Percentiles rank a stretch among this genome's conserved stretches.
These are phyloP conservation scores for Synergus gifuensis DNA, from an alignment of 2,888 invertebrate species.

Conservation along the genomic window DNA sequence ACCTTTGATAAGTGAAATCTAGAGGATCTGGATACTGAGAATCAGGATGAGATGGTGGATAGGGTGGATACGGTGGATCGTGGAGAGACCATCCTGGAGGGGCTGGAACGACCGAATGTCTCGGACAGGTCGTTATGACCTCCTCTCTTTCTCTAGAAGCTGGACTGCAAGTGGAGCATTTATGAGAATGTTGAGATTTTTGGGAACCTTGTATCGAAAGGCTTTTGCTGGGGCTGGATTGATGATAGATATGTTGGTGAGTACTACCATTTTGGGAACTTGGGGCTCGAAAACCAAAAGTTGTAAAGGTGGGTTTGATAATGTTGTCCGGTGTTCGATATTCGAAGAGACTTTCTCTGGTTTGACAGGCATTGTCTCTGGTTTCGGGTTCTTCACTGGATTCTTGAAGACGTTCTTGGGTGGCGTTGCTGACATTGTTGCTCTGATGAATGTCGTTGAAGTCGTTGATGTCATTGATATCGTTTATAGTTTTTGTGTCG, in stretches of 20 bases:
- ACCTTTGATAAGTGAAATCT: slow-evolving; percentile 68
- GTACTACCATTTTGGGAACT: slow-evolving; percentile 64
- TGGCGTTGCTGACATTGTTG: slow-evolving; percentile 75
- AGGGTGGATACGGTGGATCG: slow-evolving; percentile 53
- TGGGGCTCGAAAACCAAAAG: slow-evolving; percentile 79
- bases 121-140: slow-evolving; percentile 53
- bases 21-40: slow-evolving; percentile 62
- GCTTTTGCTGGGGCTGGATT: slow-evolving; percentile 35
- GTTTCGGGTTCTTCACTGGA: slow-evolving; percentile 80
- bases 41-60: slow-evolving; percentile 51
- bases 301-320: slow-evolving; percentile 78
- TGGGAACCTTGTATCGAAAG: slow-evolving; percentile 54
- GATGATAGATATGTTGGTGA: slow-evolving; percentile 57
- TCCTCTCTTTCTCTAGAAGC: slow-evolving; percentile 61
- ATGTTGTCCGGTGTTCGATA: slow-evolving; percentile 71
- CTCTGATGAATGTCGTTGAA: slow-evolving; percentile 75
- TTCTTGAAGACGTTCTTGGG: slow-evolving; percentile 74
- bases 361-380: slow-evolving; percentile 90
- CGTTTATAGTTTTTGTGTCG: slow-evolving; percentile 66
- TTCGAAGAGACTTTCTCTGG: slow-evolving; percentile 87
- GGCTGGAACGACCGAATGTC: slow-evolving; percentile 70
- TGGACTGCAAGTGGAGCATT: slow-evolving; percentile 69
- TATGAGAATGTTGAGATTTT: slow-evolving; percentile 56
- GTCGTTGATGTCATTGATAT: slow-evolving; percentile 72
- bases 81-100: slow-evolving; percentile 74